Evolutionary conservation across 2,113 vertebrate species (phyloP).

Genomic region (Theropithecus gelada): DNA sequence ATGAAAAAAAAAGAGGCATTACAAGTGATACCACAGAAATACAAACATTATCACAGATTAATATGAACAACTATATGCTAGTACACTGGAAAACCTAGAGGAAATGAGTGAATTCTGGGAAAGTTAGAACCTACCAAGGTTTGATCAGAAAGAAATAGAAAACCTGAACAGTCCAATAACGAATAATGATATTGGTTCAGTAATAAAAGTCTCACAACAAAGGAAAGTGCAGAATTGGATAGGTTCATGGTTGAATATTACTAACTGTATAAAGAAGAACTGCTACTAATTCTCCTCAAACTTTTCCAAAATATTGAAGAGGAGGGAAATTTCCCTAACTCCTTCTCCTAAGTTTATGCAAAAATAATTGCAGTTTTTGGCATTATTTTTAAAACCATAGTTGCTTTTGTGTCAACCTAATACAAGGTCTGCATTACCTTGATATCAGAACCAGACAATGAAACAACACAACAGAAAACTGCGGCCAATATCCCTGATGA

Average conservation of each 20-base stretch:
- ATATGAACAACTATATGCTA: neutral
- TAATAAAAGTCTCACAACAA: neutral
- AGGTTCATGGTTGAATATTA: neutral
- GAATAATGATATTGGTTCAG: neutral
- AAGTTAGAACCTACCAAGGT: neutral
- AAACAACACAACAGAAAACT: neutral
- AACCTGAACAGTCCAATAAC: neutral
- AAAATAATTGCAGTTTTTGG: no score
- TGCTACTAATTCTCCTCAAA: neutral
- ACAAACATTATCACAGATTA: neutral
- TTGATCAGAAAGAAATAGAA: neutral
- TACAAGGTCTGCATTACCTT: neutral
- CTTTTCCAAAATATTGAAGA: neutral
- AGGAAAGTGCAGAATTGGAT: neutral
- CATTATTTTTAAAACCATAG: no score
- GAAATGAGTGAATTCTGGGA: neutral
- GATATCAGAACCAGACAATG: neutral
- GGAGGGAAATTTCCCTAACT: neutral
- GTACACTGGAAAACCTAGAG: neutral
- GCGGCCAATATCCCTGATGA: neutral
- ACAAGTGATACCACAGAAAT: neutral
- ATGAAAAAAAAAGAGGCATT: neutral
- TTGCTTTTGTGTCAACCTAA: no score
- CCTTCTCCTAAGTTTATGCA: neutral
- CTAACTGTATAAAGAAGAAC: neutral